Conservation (phyloP, 1,140 invertebrate species). For the Atta texana region DNA sequence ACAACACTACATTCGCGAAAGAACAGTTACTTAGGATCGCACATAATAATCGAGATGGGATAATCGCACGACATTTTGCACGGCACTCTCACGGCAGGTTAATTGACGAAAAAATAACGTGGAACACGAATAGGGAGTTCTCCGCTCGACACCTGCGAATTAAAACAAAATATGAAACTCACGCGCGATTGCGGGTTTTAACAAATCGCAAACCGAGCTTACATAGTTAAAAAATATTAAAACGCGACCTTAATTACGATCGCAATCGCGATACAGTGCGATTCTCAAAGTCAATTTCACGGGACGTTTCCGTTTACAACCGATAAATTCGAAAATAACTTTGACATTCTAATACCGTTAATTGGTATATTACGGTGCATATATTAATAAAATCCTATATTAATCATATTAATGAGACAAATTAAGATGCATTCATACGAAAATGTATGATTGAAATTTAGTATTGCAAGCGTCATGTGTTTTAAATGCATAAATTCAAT, state of each 20-base stretch:
- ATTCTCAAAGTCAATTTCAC: background rate
- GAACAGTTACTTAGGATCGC: constrained; percentile 8
- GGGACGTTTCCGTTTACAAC: background rate
- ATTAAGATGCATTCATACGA: background rate
- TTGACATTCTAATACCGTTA: background rate
- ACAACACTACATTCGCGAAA: constrained; percentile 9
- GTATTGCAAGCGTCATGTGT: background rate
- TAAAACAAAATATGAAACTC: background rate
- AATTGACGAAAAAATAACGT: constrained; percentile 7
- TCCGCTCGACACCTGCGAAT: background rate
- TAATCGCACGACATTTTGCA: constrained; percentile 13
- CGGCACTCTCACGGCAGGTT: background rate
- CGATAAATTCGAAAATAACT: background rate
- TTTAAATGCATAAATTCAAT: background rate
- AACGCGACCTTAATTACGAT: background rate
- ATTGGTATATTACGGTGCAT: background rate
- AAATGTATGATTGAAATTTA: background rate
- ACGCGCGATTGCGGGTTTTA: background rate
- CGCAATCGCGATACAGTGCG: background rate
- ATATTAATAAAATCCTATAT: background rate
- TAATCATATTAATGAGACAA: background rate
- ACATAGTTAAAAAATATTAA: constrained; percentile 6
- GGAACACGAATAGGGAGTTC: background rate
- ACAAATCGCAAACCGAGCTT: background rate
- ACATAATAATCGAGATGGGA: constrained; percentile 16